phyloP scores from a whole-genome alignment of 2,113 vertebrate genomes.

The Plecturocebus donacophilus region DNA sequence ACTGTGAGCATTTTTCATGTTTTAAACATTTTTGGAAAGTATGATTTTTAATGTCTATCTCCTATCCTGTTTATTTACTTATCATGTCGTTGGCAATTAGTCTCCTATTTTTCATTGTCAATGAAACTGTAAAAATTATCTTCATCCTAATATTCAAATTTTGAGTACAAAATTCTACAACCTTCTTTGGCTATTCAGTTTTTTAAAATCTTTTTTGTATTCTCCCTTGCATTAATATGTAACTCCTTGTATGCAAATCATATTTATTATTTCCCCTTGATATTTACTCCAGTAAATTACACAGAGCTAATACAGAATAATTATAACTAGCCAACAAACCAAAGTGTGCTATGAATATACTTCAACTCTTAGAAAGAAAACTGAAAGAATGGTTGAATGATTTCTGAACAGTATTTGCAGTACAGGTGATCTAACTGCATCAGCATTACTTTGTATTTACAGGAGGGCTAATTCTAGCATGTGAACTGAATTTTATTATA shows the following conservation, averaged over 20 bases:
- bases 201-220: not conserved
- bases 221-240: not conserved
- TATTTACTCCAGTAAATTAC: slow-evolving; percentile 6
- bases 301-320: not conserved
- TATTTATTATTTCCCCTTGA: slow-evolving; percentile 30
- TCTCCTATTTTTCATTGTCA: not conserved
- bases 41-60: not conserved
- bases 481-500: not conserved
- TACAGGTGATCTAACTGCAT: not conserved
- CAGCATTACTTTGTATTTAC: not conserved
- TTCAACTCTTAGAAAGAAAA: not conserved
- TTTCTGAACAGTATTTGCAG: not conserved
- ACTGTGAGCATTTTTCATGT: not conserved
- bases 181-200: not conserved
- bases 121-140: not conserved
- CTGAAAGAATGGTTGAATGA: not conserved
- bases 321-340: slow-evolving; percentile 19
- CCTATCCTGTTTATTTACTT: not conserved
- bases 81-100: not conserved
- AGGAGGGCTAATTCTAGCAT: not conserved
- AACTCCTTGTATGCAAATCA: not conserved
- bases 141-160: not conserved
- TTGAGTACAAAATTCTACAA: not conserved
- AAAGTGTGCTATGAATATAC: not conserved
- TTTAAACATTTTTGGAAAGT: not conserved